Percentiles rank a stretch among this genome's conserved stretches.
Evolutionary conservation across 2,888 invertebrate species (phyloP).

Genomic region (Yponomeuta plumbellus): DNA sequence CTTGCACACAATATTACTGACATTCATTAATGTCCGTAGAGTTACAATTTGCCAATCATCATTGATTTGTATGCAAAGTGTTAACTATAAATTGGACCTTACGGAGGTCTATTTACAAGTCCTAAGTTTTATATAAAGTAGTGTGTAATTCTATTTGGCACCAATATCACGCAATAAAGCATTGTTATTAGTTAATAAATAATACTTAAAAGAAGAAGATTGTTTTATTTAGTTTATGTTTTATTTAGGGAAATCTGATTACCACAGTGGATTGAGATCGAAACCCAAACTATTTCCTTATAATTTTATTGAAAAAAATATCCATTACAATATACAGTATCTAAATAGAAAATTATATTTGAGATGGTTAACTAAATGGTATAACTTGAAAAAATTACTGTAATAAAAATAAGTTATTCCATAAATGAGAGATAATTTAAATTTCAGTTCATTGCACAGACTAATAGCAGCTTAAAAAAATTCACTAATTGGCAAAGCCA

Average conservation of each 20-base stretch:
- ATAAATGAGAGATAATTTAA: conserved; percentile 2
- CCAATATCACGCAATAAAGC: neutral
- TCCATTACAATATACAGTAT: conserved; percentile 5
- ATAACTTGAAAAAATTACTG: neutral
- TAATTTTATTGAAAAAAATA: conserved; percentile 10
- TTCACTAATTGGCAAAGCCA: neutral
- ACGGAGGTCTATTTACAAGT: no score
- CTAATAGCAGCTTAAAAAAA: neutral
- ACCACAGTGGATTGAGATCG: no score
- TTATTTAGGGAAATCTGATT: neutral
- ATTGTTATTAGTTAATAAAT: neutral
- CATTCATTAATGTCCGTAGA: neutral
- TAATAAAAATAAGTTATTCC: conserved; percentile 3
- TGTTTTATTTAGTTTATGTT: neutral
- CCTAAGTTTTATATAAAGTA: neutral
- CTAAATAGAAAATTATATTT: neutral
- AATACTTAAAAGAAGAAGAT: neutral
- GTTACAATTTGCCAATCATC: neutral
- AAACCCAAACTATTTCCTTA: neutral
- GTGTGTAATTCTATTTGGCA: neutral
- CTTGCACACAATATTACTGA: neutral
- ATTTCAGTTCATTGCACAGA: conserved; percentile 5
- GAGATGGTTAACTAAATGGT: neutral
- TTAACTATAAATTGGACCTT: no score
- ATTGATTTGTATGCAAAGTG: neutral